phyloP scores from a whole-genome alignment of 1,140 invertebrate genomes.

The Metopolophium dirhodum region DNA sequence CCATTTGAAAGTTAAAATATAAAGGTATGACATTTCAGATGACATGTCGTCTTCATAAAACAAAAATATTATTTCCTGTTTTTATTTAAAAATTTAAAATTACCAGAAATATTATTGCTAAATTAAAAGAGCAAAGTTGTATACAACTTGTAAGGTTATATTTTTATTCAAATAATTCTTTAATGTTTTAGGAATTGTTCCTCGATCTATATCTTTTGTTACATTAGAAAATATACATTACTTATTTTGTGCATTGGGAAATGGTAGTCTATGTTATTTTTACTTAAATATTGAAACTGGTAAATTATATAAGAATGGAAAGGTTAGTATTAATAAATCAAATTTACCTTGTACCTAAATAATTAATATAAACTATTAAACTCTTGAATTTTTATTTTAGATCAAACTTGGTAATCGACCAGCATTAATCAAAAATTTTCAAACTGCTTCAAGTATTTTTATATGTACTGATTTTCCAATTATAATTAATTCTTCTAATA shows the following conservation, averaged over 20 bases:
- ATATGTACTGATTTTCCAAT: conserved; percentile 98
- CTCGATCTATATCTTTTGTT: conserved; percentile 92
- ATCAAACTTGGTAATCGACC: conserved; percentile 96
- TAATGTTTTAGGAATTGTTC: conserved; percentile 83
- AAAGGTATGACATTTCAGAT: no score
- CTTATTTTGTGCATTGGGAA: conserved; percentile 90
- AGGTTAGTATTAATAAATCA: conserved; percentile 64
- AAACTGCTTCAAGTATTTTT: conserved; percentile 96
- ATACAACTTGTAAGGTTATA: not conserved
- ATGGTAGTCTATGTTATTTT: conserved; percentile 98
- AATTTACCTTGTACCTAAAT: not conserved
- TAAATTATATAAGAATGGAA: conserved; percentile 80
- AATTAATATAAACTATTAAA: not conserved
- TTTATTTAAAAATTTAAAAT: no score
- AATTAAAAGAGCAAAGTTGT: no score
- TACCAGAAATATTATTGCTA: no score
- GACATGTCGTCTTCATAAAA: no score
- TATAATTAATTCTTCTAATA: conserved; percentile 98
- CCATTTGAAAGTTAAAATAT: no score
- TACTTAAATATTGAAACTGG: conserved; percentile 77
- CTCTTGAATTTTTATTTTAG: conserved; percentile 60
- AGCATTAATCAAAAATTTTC: conserved; percentile 89
- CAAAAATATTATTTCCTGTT: no score
- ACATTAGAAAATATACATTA: conserved; percentile 88
- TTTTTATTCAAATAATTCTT: conserved; percentile 45